Evolutionary conservation across 2,888 invertebrate species (phyloP).

Genomic region (Spilarctia lutea): DNA sequence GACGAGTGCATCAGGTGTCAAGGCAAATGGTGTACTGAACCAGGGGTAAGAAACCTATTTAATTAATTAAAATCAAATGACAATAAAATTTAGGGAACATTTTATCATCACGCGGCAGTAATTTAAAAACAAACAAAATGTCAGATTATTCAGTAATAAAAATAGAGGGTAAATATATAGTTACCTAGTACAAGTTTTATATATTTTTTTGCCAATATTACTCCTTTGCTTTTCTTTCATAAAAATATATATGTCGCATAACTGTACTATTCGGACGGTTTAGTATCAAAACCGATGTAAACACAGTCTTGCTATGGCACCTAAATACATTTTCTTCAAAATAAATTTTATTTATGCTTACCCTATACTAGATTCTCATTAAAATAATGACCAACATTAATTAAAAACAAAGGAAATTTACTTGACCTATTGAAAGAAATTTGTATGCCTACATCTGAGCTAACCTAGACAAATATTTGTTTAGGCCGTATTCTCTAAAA

Average conservation of each 20-base stretch:
- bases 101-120: background rate
- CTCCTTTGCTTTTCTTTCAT: background rate
- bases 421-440: no score
- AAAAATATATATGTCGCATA: background rate
- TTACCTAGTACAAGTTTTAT: background rate
- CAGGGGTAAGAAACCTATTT: conserved; percentile 51
- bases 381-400: no score
- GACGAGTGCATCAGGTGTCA: conserved; percentile 75
- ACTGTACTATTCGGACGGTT: background rate
- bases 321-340: background rate
- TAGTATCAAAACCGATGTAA: background rate
- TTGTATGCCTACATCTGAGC: no score
- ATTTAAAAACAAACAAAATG: background rate
- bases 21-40: conserved; percentile 71
- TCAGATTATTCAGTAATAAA: background rate
- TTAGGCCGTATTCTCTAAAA: no score
- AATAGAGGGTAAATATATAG: background rate
- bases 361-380: no score
- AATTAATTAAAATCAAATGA: background rate
- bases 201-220: background rate
- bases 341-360: background rate
- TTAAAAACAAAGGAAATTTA: no score
- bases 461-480: no score
- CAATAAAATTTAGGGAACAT: background rate
- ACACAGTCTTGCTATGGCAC: background rate